phyloP scores from a whole-genome alignment of 2,797 vertebrate species.

The Todus mexicanus region DNA sequence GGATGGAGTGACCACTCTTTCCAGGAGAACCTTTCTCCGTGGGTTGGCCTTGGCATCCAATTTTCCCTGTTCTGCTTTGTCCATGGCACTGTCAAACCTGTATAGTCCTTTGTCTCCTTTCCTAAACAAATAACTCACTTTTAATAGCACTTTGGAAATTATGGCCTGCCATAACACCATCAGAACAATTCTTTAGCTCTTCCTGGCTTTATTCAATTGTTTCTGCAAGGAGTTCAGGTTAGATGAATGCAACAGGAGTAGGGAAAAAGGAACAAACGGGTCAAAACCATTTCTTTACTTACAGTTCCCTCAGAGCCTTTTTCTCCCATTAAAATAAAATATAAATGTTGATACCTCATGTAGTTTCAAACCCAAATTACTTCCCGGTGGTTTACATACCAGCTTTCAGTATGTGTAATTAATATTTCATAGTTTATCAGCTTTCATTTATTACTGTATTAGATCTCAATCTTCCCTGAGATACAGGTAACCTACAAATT shows the following conservation, averaged over 20 bases:
- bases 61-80: slow-evolving; percentile 73
- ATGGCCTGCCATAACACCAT: not conserved
- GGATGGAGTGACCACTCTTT: slow-evolving; percentile 73
- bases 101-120: slow-evolving; percentile 70
- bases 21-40: slow-evolving; percentile 76
- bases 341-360: not conserved
- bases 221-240: not conserved
- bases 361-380: not conserved
- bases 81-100: slow-evolving; percentile 73
- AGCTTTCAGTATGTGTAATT: not conserved
- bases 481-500: not conserved
- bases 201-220: not conserved
- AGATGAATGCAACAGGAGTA: not conserved
- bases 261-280: not conserved
- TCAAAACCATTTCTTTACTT: slow-evolving; percentile 30
- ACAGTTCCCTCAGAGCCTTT: slow-evolving; percentile 74
- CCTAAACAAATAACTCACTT: slow-evolving; percentile 47
- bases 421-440: not conserved
- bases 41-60: slow-evolving; percentile 68
- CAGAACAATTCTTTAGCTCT: not conserved
- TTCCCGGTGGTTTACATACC: not conserved
- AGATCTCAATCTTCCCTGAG: not conserved
- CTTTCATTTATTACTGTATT: too few species aligned
- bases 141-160: not conserved
- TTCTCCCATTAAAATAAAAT: slow-evolving; percentile 64